Evolutionary conservation across 2,888 invertebrate genomes (phyloP), one percentile per base, ranked within the genome.

Genomic region (Chloroclystis v-ata): DNA sequence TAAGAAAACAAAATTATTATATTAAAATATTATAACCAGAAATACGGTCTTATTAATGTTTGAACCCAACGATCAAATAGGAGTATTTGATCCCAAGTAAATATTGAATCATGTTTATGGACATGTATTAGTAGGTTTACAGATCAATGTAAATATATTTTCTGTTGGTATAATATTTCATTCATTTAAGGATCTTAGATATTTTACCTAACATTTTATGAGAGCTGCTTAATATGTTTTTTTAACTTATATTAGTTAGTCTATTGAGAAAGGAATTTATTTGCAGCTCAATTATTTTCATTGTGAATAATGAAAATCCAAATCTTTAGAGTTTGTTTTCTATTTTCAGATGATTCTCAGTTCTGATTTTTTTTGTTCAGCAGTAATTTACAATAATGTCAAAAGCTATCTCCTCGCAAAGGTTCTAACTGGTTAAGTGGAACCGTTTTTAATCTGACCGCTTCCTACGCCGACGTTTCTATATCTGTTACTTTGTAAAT

Each of bases 361-460:
- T n/a, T n/a, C n/a, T n/a, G n/a, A 16, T 24, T 20, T 35, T 35
- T 8, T 16, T 28, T 1, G 1, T 7, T 1, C 6, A 28, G 32
- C 32, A 40, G 39, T 28, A 13, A n/a, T 10, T 28, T 16, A 28
- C 28, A 35, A 37, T 44, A 7, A 38, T 28, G 14, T 28, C 37
- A 43, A 28, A 37, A 41, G 14, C 32, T 28, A 40, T 51, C 33
- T 40, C 47, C 33, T 37, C 44, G 49, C 55, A 53, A 54, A 56
- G 37, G 43, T 28, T 46, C 30, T 37, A 60, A 61, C 57, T 54
- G 25, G 66, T 65, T 60, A 70, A 67, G 66, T 68, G 68, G 54
- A 59, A 69, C 49, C 56, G 67, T 66, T 65, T 63, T 63, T 67
- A 65, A 68, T 67, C 66, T 60, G 46, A 46, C 49, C 43, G 56